These are phyloP conservation scores for Matsumurasca onukii DNA, from an alignment of 1,140 invertebrate species.

Conservation along the genomic window DNA sequence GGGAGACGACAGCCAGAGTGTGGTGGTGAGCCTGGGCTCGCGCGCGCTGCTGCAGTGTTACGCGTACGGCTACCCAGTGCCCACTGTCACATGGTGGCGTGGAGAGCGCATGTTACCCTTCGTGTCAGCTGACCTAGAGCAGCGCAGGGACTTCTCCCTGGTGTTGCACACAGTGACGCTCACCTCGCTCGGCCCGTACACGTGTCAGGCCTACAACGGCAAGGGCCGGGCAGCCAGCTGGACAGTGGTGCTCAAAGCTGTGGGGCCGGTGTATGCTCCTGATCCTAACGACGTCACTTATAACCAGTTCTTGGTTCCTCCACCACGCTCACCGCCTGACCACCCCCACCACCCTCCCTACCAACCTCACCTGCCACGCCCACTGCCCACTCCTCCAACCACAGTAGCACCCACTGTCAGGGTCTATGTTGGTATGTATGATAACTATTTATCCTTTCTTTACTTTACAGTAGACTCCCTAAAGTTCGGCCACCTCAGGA, in stretches of 20 bases:
- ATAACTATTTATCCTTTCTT: too few species aligned
- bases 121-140: constrained; percentile 67
- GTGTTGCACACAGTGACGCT: constrained; percentile 69
- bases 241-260: constrained; percentile 67
- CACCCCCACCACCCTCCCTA: constrained; percentile 34
- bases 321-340: constrained; percentile 42
- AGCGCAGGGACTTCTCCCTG: constrained; percentile 70
- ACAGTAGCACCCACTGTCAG: constrained; percentile 38
- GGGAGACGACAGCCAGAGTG: constrained; percentile 56
- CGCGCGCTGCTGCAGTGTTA: constrained; percentile 75
- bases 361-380: constrained; percentile 38
- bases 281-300: constrained; percentile 46
- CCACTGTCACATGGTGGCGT: constrained; percentile 83
- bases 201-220: constrained; percentile 85
- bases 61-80: constrained; percentile 78
- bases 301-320: constrained; percentile 46
- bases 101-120: constrained; percentile 72
- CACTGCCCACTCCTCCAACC: constrained; percentile 42
- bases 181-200: constrained; percentile 76
- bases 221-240: constrained; percentile 72
- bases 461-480: too few species aligned
- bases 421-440: constrained; percentile 41
- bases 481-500: too few species aligned
- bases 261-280: constrained; percentile 58
- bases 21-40: constrained; percentile 68